Evolutionary conservation across 2,113 vertebrate genomes (phyloP).

Genomic region (Mus spicilegus): DNA sequence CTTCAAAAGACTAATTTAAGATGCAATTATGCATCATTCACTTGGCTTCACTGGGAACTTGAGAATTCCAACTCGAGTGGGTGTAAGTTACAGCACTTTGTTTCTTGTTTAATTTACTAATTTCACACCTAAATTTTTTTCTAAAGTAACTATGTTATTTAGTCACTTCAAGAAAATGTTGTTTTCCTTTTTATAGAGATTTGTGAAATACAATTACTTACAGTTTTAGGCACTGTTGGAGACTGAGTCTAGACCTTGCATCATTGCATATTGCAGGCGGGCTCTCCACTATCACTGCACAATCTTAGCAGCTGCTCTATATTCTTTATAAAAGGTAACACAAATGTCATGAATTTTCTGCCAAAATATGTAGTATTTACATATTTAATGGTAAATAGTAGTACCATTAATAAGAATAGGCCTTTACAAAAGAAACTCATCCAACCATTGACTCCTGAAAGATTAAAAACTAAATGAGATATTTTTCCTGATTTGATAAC

Average conservation of each 20-base stretch:
- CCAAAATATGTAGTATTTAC: not conserved
- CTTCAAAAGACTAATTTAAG: conserved; percentile 62
- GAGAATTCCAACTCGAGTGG: conserved; percentile 47
- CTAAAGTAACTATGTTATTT: not conserved
- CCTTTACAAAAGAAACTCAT: not conserved
- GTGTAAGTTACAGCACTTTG: conserved; percentile 22
- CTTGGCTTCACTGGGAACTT: not conserved
- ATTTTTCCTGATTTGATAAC: not conserved
- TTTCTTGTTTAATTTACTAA: conserved; percentile 52
- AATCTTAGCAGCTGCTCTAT: not conserved
- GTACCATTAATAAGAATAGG: not conserved
- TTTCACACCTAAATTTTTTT: not conserved
- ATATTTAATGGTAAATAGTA: not conserved
- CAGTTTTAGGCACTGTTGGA: not conserved
- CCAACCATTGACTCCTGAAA: not conserved
- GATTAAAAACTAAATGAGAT: not conserved
- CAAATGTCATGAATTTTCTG: not conserved
- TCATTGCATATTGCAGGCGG: not conserved
- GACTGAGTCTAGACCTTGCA: not conserved
- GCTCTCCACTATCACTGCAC: too few species aligned
- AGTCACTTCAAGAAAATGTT: not conserved
- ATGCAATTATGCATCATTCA: conserved; percentile 53
- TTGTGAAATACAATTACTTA: not conserved
- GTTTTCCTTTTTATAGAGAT: not conserved
- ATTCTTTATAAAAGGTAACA: not conserved